Conservation (phyloP, 1,140 invertebrate species). For the Helicoverpa zea region DNA sequence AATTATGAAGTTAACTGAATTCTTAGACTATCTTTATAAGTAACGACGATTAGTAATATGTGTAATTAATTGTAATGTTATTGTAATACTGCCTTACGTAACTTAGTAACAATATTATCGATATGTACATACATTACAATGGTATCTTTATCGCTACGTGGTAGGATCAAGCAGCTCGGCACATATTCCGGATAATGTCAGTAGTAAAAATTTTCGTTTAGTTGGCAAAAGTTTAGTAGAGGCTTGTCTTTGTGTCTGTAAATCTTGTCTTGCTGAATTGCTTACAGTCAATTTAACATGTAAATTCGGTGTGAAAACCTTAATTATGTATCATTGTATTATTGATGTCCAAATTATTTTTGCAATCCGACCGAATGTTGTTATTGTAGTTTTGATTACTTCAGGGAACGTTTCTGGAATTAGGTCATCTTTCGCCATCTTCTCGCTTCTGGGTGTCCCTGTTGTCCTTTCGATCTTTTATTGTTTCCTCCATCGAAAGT, state of each 20-base stretch:
- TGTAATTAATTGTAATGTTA: slow-evolving; percentile 35
- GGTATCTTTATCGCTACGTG: slow-evolving; percentile 35
- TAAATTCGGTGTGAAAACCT: slow-evolving; percentile 8
- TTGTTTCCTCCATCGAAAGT: neutral
- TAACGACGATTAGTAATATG: slow-evolving; percentile 11
- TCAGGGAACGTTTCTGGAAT: neutral
- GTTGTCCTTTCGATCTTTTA: neutral
- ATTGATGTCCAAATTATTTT: slow-evolving; percentile 8
- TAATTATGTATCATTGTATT: neutral
- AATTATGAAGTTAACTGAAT: slow-evolving; percentile 12
- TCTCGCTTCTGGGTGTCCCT: neutral
- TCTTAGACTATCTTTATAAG: slow-evolving; percentile 12
- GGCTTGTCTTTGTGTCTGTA: neutral
- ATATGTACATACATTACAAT: slow-evolving; percentile 25
- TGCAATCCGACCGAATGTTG: neutral
- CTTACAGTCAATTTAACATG: neutral
- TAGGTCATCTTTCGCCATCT: slow-evolving; percentile 2
- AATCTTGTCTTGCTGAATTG: slow-evolving; percentile 7
- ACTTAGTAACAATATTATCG: slow-evolving; percentile 32
- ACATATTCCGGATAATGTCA: slow-evolving; percentile 7
- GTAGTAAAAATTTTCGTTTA: neutral
- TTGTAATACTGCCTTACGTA: slow-evolving; percentile 34
- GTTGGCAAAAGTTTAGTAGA: neutral
- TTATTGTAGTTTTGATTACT: slow-evolving; percentile 2
- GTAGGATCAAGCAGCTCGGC: slow-evolving; percentile 9